These are phyloP conservation scores for Magallana ariakensis DNA, from an alignment of 1,140 invertebrate species.

Conservation along the genomic window DNA sequence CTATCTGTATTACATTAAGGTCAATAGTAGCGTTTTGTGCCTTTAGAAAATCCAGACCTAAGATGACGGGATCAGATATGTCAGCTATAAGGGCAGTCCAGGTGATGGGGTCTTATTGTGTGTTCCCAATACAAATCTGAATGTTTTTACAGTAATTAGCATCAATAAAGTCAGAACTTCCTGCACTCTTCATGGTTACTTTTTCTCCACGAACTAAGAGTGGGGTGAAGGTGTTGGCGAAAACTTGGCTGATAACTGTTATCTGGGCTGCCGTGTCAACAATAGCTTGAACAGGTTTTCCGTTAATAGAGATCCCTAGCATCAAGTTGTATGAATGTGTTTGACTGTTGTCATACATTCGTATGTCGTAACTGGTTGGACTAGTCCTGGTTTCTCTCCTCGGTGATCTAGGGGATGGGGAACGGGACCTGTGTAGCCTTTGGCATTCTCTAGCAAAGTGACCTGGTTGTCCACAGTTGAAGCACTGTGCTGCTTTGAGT, in stretches of 20 bases:
- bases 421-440: background rate
- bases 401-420: background rate
- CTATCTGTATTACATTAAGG: too few relatives aligned
- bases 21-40: too few relatives aligned
- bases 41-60: too few relatives aligned
- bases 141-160: background rate
- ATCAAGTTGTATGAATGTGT: too few relatives aligned
- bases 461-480: background rate
- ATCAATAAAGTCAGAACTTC: background rate
- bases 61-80: too few relatives aligned
- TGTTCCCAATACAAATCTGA: background rate
- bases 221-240: background rate
- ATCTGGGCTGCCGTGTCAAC: too few relatives aligned
- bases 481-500: background rate
- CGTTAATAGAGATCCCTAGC: too few relatives aligned
- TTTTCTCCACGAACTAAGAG: background rate
- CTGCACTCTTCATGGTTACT: background rate
- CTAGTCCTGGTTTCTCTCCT: too few relatives aligned
- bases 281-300: too few relatives aligned
- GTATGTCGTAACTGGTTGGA: background rate
- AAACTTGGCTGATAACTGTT: background rate
- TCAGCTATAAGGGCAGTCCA: background rate
- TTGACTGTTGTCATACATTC: too few relatives aligned
- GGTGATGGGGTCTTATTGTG: too few relatives aligned
- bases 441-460: conserved; percentile 42